Base-by-base conservation (phyloP, 2,113 vertebrate genomes). In the Thunnus thynnus region DNA sequence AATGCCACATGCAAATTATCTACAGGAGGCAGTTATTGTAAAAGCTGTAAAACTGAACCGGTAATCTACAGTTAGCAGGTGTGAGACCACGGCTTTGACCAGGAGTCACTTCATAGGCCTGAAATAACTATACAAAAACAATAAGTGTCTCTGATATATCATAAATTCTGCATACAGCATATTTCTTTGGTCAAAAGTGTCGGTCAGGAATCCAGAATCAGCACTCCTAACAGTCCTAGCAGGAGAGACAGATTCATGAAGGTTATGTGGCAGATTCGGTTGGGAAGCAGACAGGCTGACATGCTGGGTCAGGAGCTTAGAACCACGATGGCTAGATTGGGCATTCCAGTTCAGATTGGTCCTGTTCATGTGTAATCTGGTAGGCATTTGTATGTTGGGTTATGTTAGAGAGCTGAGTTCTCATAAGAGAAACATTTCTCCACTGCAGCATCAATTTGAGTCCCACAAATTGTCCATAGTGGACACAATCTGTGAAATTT, bases 291-390 rank as follows among this genome's bases (percentile, higher is more conserved):
- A 72, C 50, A 55, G 58, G 56, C 3, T 0, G 51, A 81, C 76
- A 72, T 75, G 76, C 76, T 3, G 46, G 48, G 3, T 68, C 57
- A 30, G 10, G 51, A 78, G 64, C 70, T 70, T 66, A 61, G 65
- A 68, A 64, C 75, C 65, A 3, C 0, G 25, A 52, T 55, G 72
- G 54, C 16, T 46, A 82, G 82, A 82, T 47, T 8, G 25, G 74
- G 74, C 86, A 85, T 77, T 86, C 9, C 51, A 14, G 7, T 13
- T 44, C 12, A 20, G 1, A 55, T 51, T 1, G 51, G 13, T 50
- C 30, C 36, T 16, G 20, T 61, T 10, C 14, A 25, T 58, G 9
- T 25, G 3, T 13, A 14, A 5, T 41, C 5, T 5, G 14, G 13
- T 16, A 61, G 20, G 7, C 32, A 10, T 18, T 4, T 52, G 18